Evolutionary conservation across 2,888 invertebrate species (phyloP).

Genomic region (Aphodius granarius): DNA sequence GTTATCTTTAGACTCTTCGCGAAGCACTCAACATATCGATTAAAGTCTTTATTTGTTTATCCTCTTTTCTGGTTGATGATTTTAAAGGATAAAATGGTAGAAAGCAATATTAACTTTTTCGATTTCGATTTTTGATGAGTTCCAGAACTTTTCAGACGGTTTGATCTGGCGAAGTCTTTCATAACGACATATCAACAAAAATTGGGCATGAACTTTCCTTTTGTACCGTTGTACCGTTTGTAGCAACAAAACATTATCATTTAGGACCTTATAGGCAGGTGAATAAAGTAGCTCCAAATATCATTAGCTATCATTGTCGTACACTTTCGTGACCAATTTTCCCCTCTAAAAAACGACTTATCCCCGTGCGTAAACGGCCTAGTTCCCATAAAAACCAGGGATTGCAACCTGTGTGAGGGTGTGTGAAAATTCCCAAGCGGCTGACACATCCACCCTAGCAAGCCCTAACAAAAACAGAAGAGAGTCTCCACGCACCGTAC

Average conservation of each 20-base stretch:
- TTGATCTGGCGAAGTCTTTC: too few relatives aligned
- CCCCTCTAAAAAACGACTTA: neutral
- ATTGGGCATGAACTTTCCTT: too few relatives aligned
- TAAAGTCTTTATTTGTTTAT: neutral
- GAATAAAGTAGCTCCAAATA: too few relatives aligned
- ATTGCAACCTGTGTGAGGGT: neutral
- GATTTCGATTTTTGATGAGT: too few relatives aligned
- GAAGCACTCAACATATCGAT: neutral
- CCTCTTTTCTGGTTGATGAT: neutral
- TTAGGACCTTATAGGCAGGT: too few relatives aligned
- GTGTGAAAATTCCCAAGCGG: neutral
- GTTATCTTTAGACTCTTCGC: neutral
- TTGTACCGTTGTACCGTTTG: too few relatives aligned
- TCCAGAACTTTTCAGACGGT: too few relatives aligned
- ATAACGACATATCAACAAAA: too few relatives aligned
- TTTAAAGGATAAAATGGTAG: neutral
- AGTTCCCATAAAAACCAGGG: neutral
- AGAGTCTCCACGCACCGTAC: neutral
- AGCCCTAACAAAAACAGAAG: neutral
- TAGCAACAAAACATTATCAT: too few relatives aligned
- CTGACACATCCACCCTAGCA: neutral
- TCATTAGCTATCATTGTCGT: too few relatives aligned
- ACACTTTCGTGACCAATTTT: neutral
- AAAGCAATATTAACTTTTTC: too few relatives aligned
- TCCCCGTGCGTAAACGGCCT: neutral